Percentiles rank a stretch among this genome's conserved stretches.
Evolutionary conservation across 2,113 vertebrate species (phyloP).

Genomic region (Dryoscopus gambensis): DNA sequence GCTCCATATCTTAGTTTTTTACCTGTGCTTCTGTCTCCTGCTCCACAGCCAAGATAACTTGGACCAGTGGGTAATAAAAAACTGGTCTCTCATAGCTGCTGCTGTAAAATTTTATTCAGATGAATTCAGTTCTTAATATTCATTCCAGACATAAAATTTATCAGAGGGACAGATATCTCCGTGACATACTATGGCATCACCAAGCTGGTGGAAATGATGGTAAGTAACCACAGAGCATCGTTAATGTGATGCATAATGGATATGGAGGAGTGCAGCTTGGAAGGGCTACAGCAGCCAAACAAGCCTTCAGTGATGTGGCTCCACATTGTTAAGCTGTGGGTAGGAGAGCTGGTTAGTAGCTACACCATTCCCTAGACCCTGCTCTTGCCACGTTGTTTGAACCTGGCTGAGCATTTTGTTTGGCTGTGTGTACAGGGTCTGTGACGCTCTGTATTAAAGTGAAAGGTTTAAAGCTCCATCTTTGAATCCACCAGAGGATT

Average conservation of each 20-base stretch:
- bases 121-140: not conserved
- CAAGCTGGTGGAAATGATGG: not conserved
- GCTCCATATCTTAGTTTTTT: not conserved
- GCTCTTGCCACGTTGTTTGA: not conserved
- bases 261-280: not conserved
- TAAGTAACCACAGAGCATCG: not conserved
- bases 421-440: not conserved
- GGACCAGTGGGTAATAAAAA: not conserved
- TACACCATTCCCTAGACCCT: not conserved
- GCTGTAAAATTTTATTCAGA: not conserved
- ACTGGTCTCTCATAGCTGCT: not conserved
- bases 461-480: not conserved
- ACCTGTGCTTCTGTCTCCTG: not conserved
- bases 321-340: fast-evolving
- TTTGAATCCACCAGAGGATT: not conserved
- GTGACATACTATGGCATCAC: fast-evolving
- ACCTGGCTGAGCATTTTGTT: not conserved
- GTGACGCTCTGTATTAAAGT: not conserved
- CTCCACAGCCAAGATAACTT: not conserved
- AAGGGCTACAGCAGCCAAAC: not conserved
- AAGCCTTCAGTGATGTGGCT: not conserved
- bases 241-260: not conserved
- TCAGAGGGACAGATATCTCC: not conserved
- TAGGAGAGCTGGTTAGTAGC: not conserved
- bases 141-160: not conserved